Evolutionary conservation across 1,140 invertebrate species (phyloP).

Genomic region (Hycleus cichorii): DNA sequence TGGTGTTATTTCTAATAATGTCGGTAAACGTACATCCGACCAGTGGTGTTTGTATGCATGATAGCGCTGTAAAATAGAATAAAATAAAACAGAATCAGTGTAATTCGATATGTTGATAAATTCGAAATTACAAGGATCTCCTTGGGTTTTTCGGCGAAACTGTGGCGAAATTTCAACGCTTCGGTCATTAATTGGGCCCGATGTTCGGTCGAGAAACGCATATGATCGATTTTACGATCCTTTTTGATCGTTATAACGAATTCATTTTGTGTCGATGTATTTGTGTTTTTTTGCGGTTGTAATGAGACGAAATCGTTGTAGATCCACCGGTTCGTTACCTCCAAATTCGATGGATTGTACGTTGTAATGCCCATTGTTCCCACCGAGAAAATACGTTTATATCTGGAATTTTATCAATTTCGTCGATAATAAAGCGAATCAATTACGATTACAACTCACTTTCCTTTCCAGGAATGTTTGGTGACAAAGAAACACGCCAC

Average conservation of each 20-base stretch:
- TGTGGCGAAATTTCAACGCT: conserved; percentile 71
- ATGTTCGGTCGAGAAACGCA: conserved; percentile 97
- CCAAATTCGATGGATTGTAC: conserved; percentile 89
- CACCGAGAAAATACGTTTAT: conserved; percentile 96
- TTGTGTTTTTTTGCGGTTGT: conserved; percentile 53
- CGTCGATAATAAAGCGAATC: not conserved
- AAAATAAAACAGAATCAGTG: conserved; percentile 7
- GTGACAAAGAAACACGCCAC: conserved; percentile 90
- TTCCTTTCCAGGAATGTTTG: conserved; percentile 96
- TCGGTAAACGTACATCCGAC: conserved; percentile 82
- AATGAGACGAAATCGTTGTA: conserved; percentile 77
- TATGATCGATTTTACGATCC: conserved; percentile 85
- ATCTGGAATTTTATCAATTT: conserved; percentile 51
- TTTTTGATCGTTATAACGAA: conserved; percentile 85
- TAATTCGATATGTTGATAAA: not conserved
- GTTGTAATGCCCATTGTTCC: conserved; percentile 93
- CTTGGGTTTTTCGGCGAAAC: conserved; percentile 72
- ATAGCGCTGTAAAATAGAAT: conserved; percentile 59
- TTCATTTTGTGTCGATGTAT: conserved; percentile 49
- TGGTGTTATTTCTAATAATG: conserved; percentile 82
- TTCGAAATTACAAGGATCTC: conserved; percentile 53
- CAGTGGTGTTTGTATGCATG: conserved; percentile 92
- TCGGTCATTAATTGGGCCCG: conserved; percentile 87
- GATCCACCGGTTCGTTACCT: conserved; percentile 93
- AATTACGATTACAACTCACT: conserved; percentile 52